These are phyloP conservation scores for Phragmatobia fuliginosa DNA, from an alignment of 2,888 invertebrate genomes.

Conservation along the genomic window DNA sequence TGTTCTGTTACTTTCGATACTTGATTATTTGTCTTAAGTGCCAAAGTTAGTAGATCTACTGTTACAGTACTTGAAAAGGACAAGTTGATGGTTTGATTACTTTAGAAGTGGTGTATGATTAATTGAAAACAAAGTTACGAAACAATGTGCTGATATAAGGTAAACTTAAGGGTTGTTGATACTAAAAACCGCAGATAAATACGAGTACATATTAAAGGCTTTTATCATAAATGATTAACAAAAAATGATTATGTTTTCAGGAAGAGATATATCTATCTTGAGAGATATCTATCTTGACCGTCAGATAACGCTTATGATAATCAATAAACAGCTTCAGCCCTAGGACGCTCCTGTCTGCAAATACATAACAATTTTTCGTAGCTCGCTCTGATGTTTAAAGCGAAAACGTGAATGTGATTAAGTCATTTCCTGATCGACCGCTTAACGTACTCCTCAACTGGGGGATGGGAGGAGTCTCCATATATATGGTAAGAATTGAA, in stretches of 20 bases:
- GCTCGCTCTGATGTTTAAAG: too few species aligned
- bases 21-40: neutral
- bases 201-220: neutral
- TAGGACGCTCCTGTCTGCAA: too few species aligned
- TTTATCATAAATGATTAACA: neutral
- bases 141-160: neutral
- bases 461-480: too few species aligned
- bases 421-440: too few species aligned
- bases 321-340: too few species aligned
- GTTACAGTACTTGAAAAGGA: neutral
- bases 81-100: conserved; percentile 9
- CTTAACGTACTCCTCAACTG: too few species aligned
- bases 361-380: too few species aligned
- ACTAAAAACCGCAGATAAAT: neutral
- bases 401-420: too few species aligned
- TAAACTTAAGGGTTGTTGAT: neutral
- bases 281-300: neutral
- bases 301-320: neutral
- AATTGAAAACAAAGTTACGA: conserved; percentile 1
- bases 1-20: neutral
- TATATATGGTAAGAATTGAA: too few species aligned
- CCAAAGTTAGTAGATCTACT: neutral
- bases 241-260: neutral
- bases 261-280: too few species aligned
- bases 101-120: neutral